Percentiles rank a stretch among this genome's conserved stretches.
phyloP scores from a whole-genome alignment of 2,797 vertebrate genomes.

The Acanthis flammea region DNA sequence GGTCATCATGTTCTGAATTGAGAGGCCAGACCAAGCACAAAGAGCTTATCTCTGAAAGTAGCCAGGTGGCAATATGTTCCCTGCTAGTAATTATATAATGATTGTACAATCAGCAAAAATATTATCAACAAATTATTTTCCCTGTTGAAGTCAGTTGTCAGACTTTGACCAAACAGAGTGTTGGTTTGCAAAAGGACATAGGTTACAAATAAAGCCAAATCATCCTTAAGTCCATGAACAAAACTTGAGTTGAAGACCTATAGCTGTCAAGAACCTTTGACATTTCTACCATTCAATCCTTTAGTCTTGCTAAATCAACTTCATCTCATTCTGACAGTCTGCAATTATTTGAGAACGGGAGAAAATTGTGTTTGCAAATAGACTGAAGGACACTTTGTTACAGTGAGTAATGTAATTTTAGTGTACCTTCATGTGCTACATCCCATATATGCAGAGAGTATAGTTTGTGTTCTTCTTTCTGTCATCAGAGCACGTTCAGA shows the following conservation, averaged over 20 bases:
- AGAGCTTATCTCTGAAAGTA: not conserved
- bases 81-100: not conserved
- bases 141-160: not conserved
- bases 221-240: not conserved
- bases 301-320: not conserved
- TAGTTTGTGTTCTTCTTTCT: not conserved
- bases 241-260: not conserved
- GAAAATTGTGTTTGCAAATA: not conserved
- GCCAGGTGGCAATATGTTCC: not conserved
- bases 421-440: fast-evolving
- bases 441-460: not conserved
- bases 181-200: not conserved
- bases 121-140: not conserved
- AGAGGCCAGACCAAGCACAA: not conserved
- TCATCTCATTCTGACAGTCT: not conserved
- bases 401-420: not conserved
- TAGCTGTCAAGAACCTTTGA: not conserved
- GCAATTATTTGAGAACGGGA: not conserved
- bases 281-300: not conserved
- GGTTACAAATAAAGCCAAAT: not conserved
- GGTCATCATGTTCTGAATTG: not conserved
- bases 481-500: not conserved
- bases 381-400: not conserved
- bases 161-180: not conserved
- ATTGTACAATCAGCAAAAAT: not conserved